Conservation (phyloP, 1,140 invertebrate genomes). For the Hetaerina americana region DNA sequence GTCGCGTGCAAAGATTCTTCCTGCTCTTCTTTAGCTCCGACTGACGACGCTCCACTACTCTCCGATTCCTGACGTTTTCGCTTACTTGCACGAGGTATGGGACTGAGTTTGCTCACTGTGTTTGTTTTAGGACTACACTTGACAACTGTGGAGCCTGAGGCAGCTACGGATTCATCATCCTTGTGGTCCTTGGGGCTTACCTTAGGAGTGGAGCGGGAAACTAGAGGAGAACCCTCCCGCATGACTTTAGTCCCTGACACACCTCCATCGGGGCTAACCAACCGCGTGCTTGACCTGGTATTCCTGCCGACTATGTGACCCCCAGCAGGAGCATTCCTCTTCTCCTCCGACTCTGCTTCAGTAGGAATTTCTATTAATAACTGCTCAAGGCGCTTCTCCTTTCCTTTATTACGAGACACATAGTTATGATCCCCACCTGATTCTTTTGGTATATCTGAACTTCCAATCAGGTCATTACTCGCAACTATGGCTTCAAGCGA, state of each 20-base stretch:
- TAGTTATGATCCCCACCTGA: neutral
- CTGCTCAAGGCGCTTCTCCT: constrained; percentile 48
- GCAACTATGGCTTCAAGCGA: neutral
- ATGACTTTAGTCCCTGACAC: neutral
- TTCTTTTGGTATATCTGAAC: neutral
- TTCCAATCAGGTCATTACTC: neutral
- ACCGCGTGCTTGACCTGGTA: constrained; percentile 19
- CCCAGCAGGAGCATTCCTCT: constrained; percentile 6
- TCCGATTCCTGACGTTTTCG: constrained; percentile 64
- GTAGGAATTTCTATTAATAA: constrained; percentile 63
- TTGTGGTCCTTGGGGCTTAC: constrained; percentile 1
- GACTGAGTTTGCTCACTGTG: constrained; percentile 30
- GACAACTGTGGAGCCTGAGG: neutral
- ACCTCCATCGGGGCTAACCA: constrained; percentile 14
- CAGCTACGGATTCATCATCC: neutral
- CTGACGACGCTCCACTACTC: constrained; percentile 35
- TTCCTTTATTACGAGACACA: constrained; percentile 21
- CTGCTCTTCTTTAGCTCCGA: constrained; percentile 18
- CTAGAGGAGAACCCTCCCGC: neutral
- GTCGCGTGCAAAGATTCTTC: constrained; percentile 9
- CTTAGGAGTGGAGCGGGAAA: constrained; percentile 1
- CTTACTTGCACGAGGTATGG: constrained; percentile 34
- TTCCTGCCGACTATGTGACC: constrained; percentile 18
- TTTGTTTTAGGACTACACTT: constrained; percentile 8
- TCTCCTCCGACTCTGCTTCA: constrained; percentile 24